Conservation (phyloP, 2,113 vertebrate species). For the Erythrocercus mccallii region DNA sequence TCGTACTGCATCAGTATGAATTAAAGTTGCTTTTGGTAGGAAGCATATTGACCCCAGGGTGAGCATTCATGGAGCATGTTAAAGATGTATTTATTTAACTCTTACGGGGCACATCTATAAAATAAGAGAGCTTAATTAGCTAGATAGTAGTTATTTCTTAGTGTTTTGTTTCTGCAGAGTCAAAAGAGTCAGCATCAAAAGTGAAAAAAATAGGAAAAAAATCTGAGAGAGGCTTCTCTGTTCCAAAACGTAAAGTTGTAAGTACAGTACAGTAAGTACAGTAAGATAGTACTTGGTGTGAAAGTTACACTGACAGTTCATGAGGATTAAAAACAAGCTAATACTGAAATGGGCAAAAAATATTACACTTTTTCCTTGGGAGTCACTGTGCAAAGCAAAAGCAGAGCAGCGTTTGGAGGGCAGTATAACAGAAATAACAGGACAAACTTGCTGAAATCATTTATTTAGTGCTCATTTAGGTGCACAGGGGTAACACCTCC, state of each 20-base stretch:
- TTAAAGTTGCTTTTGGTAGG: neutral
- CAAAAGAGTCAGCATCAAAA: neutral
- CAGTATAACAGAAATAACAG: neutral
- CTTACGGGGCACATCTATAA: neutral
- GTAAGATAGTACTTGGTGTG: fast-evolving
- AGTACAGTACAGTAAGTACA: too few relatives aligned
- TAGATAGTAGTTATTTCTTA: neutral
- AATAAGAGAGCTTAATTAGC: neutral
- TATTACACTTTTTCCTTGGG: neutral
- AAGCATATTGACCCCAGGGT: neutral
- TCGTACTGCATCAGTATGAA: neutral
- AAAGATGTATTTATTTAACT: neutral
- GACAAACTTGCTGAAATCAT: neutral
- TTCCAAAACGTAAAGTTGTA: neutral
- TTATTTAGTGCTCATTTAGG: neutral
- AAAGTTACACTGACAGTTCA: neutral
- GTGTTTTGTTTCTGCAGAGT: neutral
- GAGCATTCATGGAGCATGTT: neutral
- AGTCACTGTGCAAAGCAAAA: neutral
- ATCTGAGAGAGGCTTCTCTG: neutral
- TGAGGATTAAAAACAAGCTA: neutral
- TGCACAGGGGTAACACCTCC: neutral
- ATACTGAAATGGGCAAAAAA: neutral
- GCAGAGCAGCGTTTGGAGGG: neutral
- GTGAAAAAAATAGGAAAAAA: neutral